Evolutionary conservation across 2,797 vertebrate species (phyloP), one percentile per base, ranked within the genome.

Genomic region (Hippocampus kuda): DNA sequence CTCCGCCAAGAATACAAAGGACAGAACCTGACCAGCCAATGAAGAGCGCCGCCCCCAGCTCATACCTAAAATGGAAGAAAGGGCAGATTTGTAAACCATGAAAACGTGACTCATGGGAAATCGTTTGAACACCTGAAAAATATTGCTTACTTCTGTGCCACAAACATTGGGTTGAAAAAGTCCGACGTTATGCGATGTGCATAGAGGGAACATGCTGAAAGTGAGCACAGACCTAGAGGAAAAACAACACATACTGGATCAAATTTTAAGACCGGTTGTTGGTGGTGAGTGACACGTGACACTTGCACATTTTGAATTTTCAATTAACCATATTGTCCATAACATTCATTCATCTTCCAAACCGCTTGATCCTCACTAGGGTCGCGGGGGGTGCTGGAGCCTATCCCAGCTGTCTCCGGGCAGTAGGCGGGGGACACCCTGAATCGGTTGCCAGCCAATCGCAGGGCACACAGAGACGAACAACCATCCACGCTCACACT

Each of bases 121-220:
- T 51, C 8, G 4, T 66, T 46, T 27, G 20, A 22, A 53, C 5
- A 59, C 10, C 11, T 18, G 4, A 26, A 54, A 41, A 2, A 53
- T 13, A 1, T 5, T 72, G 90, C 95, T 92, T 91, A 99, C 96
- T 99, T 99, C 88, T 96, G 94, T 72, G 93, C 93, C 74, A 97
- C 66, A 87, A 78, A 94, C 84, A 93, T 88, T 24, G 95, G 96
- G 77, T 99, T 93, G 76, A 97, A 99, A 90, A 96, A 99, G 79
- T 99, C 95, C 0, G 92, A 89, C 3, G 95, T 98, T 84, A 98
- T 96, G 84, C 91, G 92, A 80, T 99, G 93, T 64, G 96, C 97
- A 64, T 98, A 99, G 75, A 98, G 89, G 26, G 97, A 99, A 71
- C 93, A 98, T 5, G 93, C 91, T 1, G 93, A 91, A 83, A 99